phyloP scores from a whole-genome alignment of 2,888 invertebrate genomes.

The Chaetogeoica ovagalla region DNA sequence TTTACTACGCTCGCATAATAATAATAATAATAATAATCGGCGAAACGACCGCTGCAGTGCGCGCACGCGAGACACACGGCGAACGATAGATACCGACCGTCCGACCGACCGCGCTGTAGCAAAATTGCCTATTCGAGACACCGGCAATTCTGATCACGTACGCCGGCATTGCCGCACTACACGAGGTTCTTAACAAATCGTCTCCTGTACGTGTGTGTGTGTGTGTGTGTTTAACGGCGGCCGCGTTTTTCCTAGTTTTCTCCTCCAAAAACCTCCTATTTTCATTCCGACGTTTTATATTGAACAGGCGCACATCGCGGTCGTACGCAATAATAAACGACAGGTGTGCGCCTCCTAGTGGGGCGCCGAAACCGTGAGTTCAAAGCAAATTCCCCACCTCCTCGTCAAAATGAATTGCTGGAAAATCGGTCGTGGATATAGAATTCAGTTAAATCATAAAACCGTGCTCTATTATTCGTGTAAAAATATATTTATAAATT shows the following conservation, averaged over 20 bases:
- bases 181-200: conserved; percentile 39
- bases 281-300: background rate
- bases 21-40: too few relatives aligned
- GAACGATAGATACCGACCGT: too few relatives aligned
- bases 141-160: conserved; percentile 36
- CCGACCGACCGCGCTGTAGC: background rate
- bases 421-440: too few relatives aligned
- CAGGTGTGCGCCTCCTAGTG: too few relatives aligned
- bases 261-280: background rate
- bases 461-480: background rate
- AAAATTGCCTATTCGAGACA: conserved; percentile 36
- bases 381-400: too few relatives aligned
- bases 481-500: background rate
- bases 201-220: background rate
- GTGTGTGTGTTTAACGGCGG: background rate
- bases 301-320: too few relatives aligned
- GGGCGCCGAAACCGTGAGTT: too few relatives aligned
- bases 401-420: too few relatives aligned
- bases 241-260: background rate
- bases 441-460: too few relatives aligned
- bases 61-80: background rate
- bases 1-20: too few relatives aligned
- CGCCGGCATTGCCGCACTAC: background rate
- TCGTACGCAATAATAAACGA: too few relatives aligned
- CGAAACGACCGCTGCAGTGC: background rate